phyloP scores from a whole-genome alignment of 1,140 invertebrate species.

The Caerostris extrusa region DNA sequence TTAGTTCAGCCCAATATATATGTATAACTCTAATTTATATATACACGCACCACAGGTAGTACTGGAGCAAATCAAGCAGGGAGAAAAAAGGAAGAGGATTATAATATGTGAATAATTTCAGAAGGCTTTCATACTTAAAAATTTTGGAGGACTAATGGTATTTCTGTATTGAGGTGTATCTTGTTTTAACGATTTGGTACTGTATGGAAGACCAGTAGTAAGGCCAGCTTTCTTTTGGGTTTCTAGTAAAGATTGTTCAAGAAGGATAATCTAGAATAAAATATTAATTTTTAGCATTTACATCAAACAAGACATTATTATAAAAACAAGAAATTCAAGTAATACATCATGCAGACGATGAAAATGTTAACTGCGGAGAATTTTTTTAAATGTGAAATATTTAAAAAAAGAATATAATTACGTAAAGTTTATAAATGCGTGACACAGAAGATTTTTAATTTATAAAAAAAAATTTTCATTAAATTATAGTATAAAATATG shows the following conservation, averaged over 20 bases:
- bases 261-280: constrained; percentile 84
- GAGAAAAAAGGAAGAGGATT: too few species aligned
- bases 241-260: constrained; percentile 88
- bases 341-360: neutral
- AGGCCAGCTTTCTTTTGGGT: constrained; percentile 94
- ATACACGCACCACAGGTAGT: too few species aligned
- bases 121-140: constrained; percentile 47
- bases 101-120: neutral
- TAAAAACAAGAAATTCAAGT: neutral
- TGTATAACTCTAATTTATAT: too few species aligned
- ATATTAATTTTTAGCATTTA: constrained; percentile 32
- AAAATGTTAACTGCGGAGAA: neutral
- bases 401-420: neutral
- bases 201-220: constrained; percentile 90
- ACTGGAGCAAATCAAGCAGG: too few species aligned
- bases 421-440: too few species aligned
- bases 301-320: neutral
- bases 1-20: too few species aligned
- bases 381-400: neutral
- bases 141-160: constrained; percentile 65
- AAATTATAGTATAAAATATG: neutral
- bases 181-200: constrained; percentile 61
- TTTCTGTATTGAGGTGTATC: constrained; percentile 53
- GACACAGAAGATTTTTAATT: too few species aligned
- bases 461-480: too few species aligned